These are phyloP conservation scores for Zoanthus solanderi DNA, from an alignment of 92 coral and sea anemone genomes.

Conservation along the genomic window DNA sequence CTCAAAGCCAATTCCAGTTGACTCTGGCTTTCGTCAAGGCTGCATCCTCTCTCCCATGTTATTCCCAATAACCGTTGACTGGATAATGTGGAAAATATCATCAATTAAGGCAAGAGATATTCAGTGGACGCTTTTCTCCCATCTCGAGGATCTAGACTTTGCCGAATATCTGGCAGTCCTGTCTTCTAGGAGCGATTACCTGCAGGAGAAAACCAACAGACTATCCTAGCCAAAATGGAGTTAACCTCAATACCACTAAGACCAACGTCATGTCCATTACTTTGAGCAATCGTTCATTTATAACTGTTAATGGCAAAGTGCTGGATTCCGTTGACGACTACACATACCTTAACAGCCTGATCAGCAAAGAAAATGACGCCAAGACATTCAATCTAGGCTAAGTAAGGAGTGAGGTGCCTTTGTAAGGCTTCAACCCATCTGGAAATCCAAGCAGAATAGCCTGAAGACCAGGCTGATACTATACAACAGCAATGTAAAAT, in stretches of 20 bases:
- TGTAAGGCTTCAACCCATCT: background rate
- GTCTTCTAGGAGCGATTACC: slow-evolving; percentile 7
- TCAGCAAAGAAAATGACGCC: background rate
- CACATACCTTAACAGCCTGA: background rate
- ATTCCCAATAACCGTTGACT: slow-evolving; percentile 29
- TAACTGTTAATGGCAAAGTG: background rate
- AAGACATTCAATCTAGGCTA: background rate
- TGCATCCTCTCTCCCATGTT: background rate
- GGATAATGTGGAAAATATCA: slow-evolving; percentile 23
- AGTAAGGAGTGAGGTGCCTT: background rate
- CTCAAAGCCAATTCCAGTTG: slow-evolving; percentile 13
- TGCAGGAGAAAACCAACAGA: background rate
- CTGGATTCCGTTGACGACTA: background rate
- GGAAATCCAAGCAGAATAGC: background rate
- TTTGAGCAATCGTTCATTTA: background rate
- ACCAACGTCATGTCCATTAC: background rate
- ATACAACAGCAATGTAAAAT: background rate
- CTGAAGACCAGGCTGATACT: background rate
- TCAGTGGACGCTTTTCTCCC: slow-evolving; percentile 21
- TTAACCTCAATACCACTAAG: background rate
- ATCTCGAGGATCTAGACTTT: slow-evolving; percentile 34
- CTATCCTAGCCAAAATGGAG: slow-evolving; percentile 4
- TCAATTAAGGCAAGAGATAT: slow-evolving; percentile 24
- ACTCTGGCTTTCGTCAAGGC: background rate
- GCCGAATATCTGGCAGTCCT: slow-evolving; percentile 23